phyloP scores from a whole-genome alignment of 2,113 vertebrate species.

The Camelus dromedarius region DNA sequence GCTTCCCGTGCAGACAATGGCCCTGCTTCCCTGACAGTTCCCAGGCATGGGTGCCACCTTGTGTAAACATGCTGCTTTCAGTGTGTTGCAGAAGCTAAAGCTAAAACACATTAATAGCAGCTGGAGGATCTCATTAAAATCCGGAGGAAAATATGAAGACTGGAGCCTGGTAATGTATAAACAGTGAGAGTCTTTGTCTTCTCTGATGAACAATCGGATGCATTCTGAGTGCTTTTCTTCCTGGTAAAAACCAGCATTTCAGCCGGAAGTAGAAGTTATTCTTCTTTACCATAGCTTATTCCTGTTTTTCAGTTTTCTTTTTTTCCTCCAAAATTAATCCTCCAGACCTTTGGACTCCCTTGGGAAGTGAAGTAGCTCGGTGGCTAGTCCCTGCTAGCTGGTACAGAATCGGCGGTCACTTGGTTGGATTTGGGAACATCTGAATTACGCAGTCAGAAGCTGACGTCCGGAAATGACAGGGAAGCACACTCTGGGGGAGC shows the following conservation, averaged over 20 bases:
- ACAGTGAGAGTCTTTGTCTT: neutral
- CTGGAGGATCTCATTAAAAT: slow-evolving; percentile 72
- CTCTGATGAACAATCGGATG: slow-evolving; percentile 43
- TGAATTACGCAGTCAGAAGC: slow-evolving; percentile 67
- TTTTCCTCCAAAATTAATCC: slow-evolving; percentile 56
- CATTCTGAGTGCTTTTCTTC: slow-evolving; percentile 43
- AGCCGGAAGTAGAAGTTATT: neutral
- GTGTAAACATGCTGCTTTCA: slow-evolving; percentile 64
- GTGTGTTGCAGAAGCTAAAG: slow-evolving; percentile 17
- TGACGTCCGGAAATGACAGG: neutral
- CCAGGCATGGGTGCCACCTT: slow-evolving; percentile 67
- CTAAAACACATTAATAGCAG: slow-evolving; percentile 57
- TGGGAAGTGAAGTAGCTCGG: slow-evolving; percentile 70
- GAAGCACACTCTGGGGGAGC: neutral
- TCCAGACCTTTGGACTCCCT: slow-evolving; percentile 68
- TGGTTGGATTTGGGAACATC: slow-evolving; percentile 67
- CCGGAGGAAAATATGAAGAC: slow-evolving; percentile 24
- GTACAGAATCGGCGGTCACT: slow-evolving; percentile 66
- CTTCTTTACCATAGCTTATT: neutral
- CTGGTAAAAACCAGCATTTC: slow-evolving; percentile 54
- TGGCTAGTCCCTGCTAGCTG: neutral
- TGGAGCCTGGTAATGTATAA: slow-evolving; percentile 3
- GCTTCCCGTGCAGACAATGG: slow-evolving; percentile 53
- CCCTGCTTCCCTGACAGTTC: slow-evolving; percentile 37
- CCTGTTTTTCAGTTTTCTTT: neutral